These are phyloP conservation scores for Tetramorium parvispinum DNA, from an alignment of 1,140 invertebrate genomes.

Conservation along the genomic window DNA sequence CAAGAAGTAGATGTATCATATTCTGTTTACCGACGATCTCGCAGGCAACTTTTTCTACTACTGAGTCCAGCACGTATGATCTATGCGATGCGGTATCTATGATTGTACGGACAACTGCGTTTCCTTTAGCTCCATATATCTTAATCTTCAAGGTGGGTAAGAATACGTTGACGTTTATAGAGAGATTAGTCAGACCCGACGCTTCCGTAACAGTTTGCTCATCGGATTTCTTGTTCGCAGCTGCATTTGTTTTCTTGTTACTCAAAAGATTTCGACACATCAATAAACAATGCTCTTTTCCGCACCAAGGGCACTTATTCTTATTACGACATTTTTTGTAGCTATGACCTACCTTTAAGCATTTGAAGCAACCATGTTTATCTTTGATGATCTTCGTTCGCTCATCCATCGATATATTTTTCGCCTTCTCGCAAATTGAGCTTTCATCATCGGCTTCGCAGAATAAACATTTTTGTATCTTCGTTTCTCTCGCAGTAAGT, in stretches of 20 bases:
- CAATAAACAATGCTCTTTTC: background rate
- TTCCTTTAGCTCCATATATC: constrained; percentile 1
- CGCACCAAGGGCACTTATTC: background rate
- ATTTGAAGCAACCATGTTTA: background rate
- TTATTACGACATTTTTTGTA: background rate
- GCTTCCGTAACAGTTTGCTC: background rate
- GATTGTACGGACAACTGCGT: constrained; percentile 25
- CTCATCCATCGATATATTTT: background rate
- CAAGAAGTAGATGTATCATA: too few relatives aligned
- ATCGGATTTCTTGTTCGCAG: too few relatives aligned
- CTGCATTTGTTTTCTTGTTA: background rate
- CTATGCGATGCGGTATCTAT: constrained; percentile 57
- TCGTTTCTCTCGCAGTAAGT: background rate
- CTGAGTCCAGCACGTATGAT: constrained; percentile 46
- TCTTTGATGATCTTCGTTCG: background rate
- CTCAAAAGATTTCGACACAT: background rate
- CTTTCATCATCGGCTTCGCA: background rate
- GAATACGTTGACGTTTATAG: constrained; percentile 46
- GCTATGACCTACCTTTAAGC: background rate
- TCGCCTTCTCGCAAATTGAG: background rate
- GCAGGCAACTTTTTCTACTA: constrained; percentile 18
- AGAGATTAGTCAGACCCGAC: background rate
- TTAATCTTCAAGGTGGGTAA: constrained; percentile 44
- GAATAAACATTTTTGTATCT: background rate
- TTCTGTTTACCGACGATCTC: background rate